Evolutionary conservation across 2,888 invertebrate species (phyloP), one percentile per base, ranked within the genome.

Genomic region (Tolmerus cingulatus): DNA sequence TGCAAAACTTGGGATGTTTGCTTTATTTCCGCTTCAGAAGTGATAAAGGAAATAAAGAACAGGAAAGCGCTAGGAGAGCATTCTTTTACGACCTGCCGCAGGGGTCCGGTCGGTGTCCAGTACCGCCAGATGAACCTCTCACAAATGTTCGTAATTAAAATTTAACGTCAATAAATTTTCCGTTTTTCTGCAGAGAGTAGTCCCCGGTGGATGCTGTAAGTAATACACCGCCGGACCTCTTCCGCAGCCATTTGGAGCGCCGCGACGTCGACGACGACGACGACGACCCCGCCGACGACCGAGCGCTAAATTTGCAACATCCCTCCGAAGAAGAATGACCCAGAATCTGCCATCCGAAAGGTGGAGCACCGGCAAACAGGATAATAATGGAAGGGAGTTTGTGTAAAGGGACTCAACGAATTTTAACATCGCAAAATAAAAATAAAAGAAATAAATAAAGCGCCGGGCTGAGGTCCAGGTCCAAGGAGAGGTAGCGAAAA

Each of bases 291-390:
- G 37, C n/a, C 66, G 66, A 82, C 82, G 37, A 77, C 37, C 37
- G 23, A 78, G 40, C 79, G 55, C 55, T 82, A 57, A 82, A 82
- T 82, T 82, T 82, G 82, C 82, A 82, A 82, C 46, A 66, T 40
- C 37, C 30, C 84, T 37, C 14, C 19, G 40, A 84, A 84, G 84
- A 84, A 84, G 66, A 74, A 84, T 84, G 84, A 84, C 84, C 84
- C 84, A 84, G 66, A 84, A 46, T 40, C 16, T 84, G 40, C n/a
- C 30, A 40, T 23, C 34, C 66, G 19, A 84, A 84, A 84, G 84
- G 84, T 84, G 84, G 84, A 74, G 84, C 66, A 84, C 66, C 66
- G 27, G 40, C 66, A 84, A 84, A 84, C 84, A 84, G 84, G 84
- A 84, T 84, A 84, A 84, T 84, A 84, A 84, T 84, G 84, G 84